A percentile compares a stretch with the other conserved stretches of the same genome.
Evolutionary conservation across 1,140 invertebrate genomes (phyloP).

Genomic region (Lithobius niger): DNA sequence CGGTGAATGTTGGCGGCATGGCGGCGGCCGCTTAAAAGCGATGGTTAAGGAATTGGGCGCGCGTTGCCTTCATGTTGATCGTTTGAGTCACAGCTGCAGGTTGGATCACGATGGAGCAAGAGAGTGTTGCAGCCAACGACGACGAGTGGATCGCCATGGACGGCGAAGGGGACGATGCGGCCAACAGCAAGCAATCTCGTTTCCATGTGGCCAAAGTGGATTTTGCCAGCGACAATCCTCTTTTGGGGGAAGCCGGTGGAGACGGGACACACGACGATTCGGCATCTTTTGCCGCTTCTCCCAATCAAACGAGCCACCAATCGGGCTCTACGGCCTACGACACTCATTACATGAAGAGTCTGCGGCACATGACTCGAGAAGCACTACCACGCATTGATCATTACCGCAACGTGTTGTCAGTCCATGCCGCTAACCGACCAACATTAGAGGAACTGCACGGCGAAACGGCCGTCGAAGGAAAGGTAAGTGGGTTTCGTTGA

Average conservation of each 20-base stretch:
- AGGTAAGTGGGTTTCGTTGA: too few species aligned
- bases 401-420: slow-evolving; percentile 81
- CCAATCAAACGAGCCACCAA: slow-evolving; percentile 4
- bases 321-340: slow-evolving; percentile 38
- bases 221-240: slow-evolving; percentile 11
- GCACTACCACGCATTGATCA: slow-evolving; percentile 80
- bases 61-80: too few species aligned
- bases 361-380: slow-evolving; percentile 76
- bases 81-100: too few species aligned
- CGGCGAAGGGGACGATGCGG: neutral
- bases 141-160: slow-evolving; percentile 9
- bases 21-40: too few species aligned
- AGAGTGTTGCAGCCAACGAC: slow-evolving; percentile 6
- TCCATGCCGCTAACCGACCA: slow-evolving; percentile 70
- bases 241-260: neutral
- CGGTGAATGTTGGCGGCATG: too few species aligned
- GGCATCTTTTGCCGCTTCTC: slow-evolving; percentile 4
- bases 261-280: neutral
- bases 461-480: slow-evolving; percentile 40
- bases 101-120: slow-evolving; percentile 12
- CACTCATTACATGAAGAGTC: slow-evolving; percentile 65
- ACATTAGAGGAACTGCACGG: slow-evolving; percentile 88
- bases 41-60: too few species aligned
- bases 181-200: slow-evolving; percentile 23
- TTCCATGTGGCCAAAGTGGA: slow-evolving; percentile 33